Percentiles rank a stretch among this genome's conserved stretches.
phyloP scores from a whole-genome alignment of 2,113 vertebrate species.

The Neolamprologus fasciatus region DNA sequence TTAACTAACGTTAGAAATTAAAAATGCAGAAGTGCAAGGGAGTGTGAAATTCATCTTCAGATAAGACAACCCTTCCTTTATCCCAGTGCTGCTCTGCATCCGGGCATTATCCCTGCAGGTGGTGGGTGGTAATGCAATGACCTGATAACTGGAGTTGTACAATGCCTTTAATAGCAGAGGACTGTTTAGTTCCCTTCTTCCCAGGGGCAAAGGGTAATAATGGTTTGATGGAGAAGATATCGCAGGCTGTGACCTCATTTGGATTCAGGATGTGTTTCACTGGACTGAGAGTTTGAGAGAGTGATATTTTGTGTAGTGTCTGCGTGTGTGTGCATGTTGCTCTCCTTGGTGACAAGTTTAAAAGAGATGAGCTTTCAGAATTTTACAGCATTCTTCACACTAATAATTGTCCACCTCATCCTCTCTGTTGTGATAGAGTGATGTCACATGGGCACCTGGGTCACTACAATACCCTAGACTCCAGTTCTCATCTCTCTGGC shows the following conservation, averaged over 20 bases:
- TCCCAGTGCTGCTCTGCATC: neutral
- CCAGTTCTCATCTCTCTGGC: neutral
- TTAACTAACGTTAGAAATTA: neutral
- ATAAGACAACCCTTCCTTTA: neutral
- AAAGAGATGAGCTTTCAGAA: constrained; percentile 24
- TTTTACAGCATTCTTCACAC: constrained; percentile 29
- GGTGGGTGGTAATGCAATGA: neutral
- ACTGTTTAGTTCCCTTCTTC: constrained; percentile 40
- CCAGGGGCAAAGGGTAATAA: constrained; percentile 54
- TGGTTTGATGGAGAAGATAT: constrained; percentile 54
- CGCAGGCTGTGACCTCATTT: constrained; percentile 58
- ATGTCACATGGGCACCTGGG: neutral
- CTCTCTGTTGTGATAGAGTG: neutral
- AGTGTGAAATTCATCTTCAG: neutral
- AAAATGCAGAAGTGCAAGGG: neutral
- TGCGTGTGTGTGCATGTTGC: neutral
- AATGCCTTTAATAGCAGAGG: constrained; percentile 31
- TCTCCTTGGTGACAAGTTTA: constrained; percentile 23
- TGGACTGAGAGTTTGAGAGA: constrained; percentile 7
- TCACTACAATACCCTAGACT: neutral
- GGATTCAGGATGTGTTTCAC: constrained; percentile 45
- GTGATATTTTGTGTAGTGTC: neutral
- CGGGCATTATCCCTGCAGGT: constrained; percentile 20
- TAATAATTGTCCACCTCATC: constrained; percentile 39
- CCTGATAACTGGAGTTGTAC: constrained; percentile 20